Conservation (phyloP, 2,888 invertebrate species). For the Plebejus anna region DNA sequence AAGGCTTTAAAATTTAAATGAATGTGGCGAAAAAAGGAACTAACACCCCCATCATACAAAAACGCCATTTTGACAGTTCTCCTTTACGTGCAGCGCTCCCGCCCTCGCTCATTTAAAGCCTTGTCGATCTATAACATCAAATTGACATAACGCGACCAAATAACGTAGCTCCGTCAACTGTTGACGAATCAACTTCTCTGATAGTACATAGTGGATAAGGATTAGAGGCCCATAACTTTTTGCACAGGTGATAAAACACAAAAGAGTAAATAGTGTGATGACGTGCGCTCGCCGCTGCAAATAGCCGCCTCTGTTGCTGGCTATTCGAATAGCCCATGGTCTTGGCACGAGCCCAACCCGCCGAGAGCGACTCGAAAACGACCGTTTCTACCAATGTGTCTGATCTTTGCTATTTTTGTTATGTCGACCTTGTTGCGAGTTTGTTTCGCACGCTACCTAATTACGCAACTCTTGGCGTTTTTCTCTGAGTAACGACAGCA, state of each 20-base stretch:
- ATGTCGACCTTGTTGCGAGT: conserved; percentile 69
- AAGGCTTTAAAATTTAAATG: too few species aligned
- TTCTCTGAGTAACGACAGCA: conserved; percentile 6
- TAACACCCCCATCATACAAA: too few species aligned
- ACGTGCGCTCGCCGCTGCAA: conserved; percentile 70
- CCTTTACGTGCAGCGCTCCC: too few species aligned
- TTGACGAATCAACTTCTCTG: too few species aligned
- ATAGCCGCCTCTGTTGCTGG: conserved; percentile 67
- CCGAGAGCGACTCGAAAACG: conserved; percentile 68
- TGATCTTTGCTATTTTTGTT: conserved; percentile 64
- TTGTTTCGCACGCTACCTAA: conserved; percentile 57
- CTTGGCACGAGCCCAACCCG: conserved; percentile 64
- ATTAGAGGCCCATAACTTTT: not conserved
- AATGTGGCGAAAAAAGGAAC: too few species aligned
- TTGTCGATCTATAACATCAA: too few species aligned
- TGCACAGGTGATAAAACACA: conserved; percentile 71
- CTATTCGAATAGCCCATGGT: conserved; percentile 64
- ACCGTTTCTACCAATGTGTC: conserved; percentile 72
- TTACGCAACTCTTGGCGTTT: conserved; percentile 48
- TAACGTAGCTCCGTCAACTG: too few species aligned
- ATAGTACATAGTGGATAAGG: not conserved
- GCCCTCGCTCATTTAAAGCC: too few species aligned
- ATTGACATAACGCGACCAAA: too few species aligned
- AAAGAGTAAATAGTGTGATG: conserved; percentile 74
- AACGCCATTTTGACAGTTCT: too few species aligned